Evolutionary conservation across 2,888 invertebrate species (phyloP).

Genomic region (Chalcosyrphus nemorum): DNA sequence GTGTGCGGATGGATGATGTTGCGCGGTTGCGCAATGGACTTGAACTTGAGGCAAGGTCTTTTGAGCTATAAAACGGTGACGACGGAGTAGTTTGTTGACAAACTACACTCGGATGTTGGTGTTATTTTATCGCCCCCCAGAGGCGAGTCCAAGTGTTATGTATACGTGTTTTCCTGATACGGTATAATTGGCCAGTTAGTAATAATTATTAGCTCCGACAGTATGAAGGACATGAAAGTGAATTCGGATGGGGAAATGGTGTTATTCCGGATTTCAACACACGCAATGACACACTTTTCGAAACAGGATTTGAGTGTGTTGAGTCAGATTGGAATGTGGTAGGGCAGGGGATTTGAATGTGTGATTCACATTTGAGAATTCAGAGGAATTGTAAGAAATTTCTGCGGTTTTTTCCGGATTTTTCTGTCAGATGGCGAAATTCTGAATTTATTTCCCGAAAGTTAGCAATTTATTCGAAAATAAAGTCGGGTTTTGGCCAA

Average conservation of each 20-base stretch:
- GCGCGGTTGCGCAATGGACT: conserved; percentile 64
- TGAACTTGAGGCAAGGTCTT: conserved; percentile 66
- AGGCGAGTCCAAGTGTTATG: conserved; percentile 19
- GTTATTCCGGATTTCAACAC: conserved; percentile 9
- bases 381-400: neutral
- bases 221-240: conserved; percentile 38
- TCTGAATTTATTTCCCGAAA: too few species aligned
- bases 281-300: conserved; percentile 32
- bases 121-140: neutral
- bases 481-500: too few species aligned
- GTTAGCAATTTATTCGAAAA: too few species aligned
- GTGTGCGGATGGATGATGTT: conserved; percentile 32
- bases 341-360: neutral
- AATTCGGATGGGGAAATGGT: neutral
- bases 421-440: too few species aligned
- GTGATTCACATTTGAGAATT: neutral
- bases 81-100: conserved; percentile 53
- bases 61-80: conserved; percentile 27
- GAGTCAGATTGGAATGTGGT: neutral
- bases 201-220: conserved; percentile 15
- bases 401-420: too few species aligned
- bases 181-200: conserved; percentile 16
- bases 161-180: neutral
- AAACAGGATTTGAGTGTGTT: neutral
- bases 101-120: conserved; percentile 16